Conservation (phyloP, 1,140 invertebrate genomes). For the Scaptomyza montana region DNA sequence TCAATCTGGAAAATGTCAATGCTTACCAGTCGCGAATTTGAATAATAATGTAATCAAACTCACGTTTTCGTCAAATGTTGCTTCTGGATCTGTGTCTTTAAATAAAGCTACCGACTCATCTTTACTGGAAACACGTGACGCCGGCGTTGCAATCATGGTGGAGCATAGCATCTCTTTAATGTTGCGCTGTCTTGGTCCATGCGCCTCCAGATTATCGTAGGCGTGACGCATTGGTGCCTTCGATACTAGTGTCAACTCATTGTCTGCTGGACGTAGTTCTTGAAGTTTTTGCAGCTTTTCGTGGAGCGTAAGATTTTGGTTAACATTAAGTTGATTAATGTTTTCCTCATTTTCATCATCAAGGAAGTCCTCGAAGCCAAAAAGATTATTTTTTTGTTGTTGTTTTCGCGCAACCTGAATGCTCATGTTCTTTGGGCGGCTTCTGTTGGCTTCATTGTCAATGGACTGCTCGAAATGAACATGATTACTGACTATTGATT, state of each 20-base stretch:
- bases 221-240: constrained; percentile 10
- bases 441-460: neutral
- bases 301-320: constrained; percentile 36
- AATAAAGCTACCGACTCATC: constrained; percentile 51
- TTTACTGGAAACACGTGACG: neutral
- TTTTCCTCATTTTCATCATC: constrained; percentile 14
- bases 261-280: constrained; percentile 44
- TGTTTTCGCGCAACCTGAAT: neutral
- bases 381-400: constrained; percentile 36
- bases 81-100: constrained; percentile 53
- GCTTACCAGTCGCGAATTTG: constrained; percentile 18
- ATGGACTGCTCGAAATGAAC: constrained; percentile 47
- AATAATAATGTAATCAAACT: neutral
- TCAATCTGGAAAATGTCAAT: neutral
- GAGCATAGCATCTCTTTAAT: constrained; percentile 72
- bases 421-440: neutral
- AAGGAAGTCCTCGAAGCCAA: constrained; percentile 66
- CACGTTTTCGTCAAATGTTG: constrained; percentile 70
- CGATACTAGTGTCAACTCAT: constrained; percentile 38
- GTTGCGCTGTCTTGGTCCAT: constrained; percentile 40
- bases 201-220: constrained; percentile 28
- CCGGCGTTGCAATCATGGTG: constrained; percentile 53
- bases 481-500: constrained; percentile 18
- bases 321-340: neutral
- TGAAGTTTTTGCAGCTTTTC: constrained; percentile 59